Evolutionary conservation across 2,113 vertebrate species (phyloP).

Genomic region (Salvelinus fontinalis): DNA sequence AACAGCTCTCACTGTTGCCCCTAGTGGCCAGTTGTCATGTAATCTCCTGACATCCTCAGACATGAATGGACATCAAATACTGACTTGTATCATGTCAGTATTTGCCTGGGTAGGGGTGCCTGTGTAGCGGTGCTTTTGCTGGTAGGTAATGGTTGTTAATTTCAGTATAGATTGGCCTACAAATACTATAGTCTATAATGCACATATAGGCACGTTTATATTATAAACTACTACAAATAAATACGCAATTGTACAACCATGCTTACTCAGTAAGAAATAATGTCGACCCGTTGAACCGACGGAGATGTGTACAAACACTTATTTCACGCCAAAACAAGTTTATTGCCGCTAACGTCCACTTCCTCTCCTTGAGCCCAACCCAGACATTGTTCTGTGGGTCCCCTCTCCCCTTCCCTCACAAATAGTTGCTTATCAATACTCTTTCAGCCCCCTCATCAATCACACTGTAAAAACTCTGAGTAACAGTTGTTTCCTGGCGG

Average conservation of each 20-base stretch:
- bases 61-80: too few relatives aligned
- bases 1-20: too few relatives aligned
- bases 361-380: slow-evolving; percentile 38
- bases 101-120: too few relatives aligned
- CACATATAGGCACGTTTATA: too few relatives aligned
- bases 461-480: slow-evolving; percentile 61
- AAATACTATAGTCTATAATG: too few relatives aligned
- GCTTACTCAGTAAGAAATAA: neutral
- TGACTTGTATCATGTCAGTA: too few relatives aligned
- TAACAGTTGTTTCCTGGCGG: slow-evolving; percentile 69
- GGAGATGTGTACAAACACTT: neutral
- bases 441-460: slow-evolving; percentile 66
- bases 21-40: too few relatives aligned
- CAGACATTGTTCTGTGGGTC: slow-evolving; percentile 42
- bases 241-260: neutral
- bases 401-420: slow-evolving; percentile 31
- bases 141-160: too few relatives aligned
- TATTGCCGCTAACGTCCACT: slow-evolving; percentile 38
- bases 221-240: neutral
- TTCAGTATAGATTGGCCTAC: too few relatives aligned
- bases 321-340: neutral
- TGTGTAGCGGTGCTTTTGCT: too few relatives aligned
- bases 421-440: slow-evolving; percentile 72
- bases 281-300: neutral
- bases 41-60: too few relatives aligned